These are phyloP conservation scores for Oriolus oriolus DNA, from an alignment of 2,113 vertebrate species.

Conservation along the genomic window DNA sequence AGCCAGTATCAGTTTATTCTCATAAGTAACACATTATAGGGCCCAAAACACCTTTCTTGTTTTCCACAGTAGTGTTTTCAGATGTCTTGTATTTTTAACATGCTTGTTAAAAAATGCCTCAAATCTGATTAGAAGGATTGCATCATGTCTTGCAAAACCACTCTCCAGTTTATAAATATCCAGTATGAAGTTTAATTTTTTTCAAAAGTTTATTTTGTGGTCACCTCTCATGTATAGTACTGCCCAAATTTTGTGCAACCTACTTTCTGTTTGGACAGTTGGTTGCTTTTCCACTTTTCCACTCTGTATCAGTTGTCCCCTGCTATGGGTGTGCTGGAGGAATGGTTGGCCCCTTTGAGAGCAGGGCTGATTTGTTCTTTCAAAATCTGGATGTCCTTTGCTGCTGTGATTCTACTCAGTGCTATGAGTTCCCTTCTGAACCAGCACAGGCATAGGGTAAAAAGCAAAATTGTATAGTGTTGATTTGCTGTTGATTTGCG, in stretches of 20 bases:
- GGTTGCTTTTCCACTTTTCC: background rate
- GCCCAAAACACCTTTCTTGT: background rate
- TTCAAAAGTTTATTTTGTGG: background rate
- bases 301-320: background rate
- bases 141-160: background rate
- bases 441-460: background rate
- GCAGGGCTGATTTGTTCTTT: background rate
- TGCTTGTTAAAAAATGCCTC: background rate
- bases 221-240: background rate
- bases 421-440: background rate
- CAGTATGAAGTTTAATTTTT: background rate
- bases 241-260: background rate
- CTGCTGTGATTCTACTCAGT: background rate
- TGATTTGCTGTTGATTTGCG: background rate
- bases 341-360: background rate
- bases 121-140: background rate
- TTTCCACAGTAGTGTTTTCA: background rate
- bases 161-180: background rate
- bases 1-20: background rate
- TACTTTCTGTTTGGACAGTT: background rate
- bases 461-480: background rate
- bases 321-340: background rate
- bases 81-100: background rate
- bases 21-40: background rate
- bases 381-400: background rate